Percentiles rank a stretch among this genome's conserved stretches.
These are phyloP conservation scores for Rhyacophila brunnea DNA, from an alignment of 1,140 invertebrate genomes.

Conservation along the genomic window DNA sequence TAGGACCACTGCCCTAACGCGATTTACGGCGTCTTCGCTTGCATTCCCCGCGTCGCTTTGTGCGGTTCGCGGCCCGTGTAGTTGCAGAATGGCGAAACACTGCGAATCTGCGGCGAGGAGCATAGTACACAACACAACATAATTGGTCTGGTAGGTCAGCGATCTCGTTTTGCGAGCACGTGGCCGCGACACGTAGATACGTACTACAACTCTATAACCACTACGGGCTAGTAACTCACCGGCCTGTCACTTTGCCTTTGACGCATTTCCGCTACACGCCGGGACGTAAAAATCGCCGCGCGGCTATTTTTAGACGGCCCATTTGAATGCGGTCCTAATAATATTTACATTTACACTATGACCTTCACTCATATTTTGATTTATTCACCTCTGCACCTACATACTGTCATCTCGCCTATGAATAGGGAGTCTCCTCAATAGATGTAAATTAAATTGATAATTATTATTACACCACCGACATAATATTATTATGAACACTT, in stretches of 20 bases:
- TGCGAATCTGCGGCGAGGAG: not conserved
- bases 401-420: too few species aligned
- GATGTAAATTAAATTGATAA: too few species aligned
- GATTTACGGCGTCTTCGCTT: not conserved
- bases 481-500: too few species aligned
- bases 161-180: slow-evolving; percentile 30
- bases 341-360: too few species aligned
- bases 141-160: slow-evolving; percentile 31
- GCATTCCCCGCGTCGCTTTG: not conserved
- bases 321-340: too few species aligned
- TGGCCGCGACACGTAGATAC: slow-evolving; percentile 14
- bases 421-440: too few species aligned
- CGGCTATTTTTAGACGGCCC: too few species aligned
- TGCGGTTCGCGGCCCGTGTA: not conserved
- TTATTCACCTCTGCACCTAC: too few species aligned
- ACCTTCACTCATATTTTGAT: too few species aligned
- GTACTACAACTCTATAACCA: not conserved
- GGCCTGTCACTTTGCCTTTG: slow-evolving; percentile 16
- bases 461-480: too few species aligned
- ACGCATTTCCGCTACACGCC: slow-evolving; percentile 6
- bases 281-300: not conserved
- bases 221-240: not conserved
- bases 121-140: slow-evolving; percentile 23
- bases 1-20: not conserved
- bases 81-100: too few species aligned